Percentiles rank a stretch among this genome's conserved stretches.
Conservation (phyloP, 2,888 invertebrate genomes). For the Deladenus siricidicola region DNA sequence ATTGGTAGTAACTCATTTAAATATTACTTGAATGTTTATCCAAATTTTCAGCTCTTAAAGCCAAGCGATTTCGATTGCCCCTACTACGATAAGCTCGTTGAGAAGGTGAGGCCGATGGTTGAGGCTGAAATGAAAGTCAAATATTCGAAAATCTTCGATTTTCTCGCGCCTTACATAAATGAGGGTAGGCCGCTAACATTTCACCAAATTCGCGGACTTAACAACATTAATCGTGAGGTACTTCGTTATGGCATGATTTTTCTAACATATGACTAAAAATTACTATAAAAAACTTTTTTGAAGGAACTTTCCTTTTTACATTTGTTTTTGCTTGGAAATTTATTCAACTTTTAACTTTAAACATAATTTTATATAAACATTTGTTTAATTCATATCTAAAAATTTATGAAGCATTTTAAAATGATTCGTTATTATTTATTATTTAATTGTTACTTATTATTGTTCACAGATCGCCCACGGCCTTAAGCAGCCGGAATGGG, state of each 20-base stretch:
- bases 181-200: constrained; percentile 10
- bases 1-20: no score
- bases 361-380: no score
- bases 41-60: constrained; percentile 25
- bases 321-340: no score
- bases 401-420: neutral
- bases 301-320: no score
- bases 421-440: neutral
- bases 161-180: constrained; percentile 30
- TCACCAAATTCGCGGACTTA: constrained; percentile 18
- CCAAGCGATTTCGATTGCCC: constrained; percentile 32
- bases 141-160: constrained; percentile 35
- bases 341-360: no score
- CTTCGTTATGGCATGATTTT: neutral
- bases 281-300: no score
- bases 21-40: no score
- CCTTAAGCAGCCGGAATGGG: constrained; percentile 38
- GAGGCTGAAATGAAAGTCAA: constrained; percentile 14
- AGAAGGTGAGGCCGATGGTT: constrained; percentile 6
- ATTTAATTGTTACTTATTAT: neutral
- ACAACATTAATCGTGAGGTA: constrained; percentile 37
- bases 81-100: constrained; percentile 14
- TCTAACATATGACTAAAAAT: no score
- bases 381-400: neutral
- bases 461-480: constrained; percentile 19